Percentiles rank a stretch among this genome's conserved stretches.
Evolutionary conservation across 2,888 invertebrate genomes (phyloP).

Genomic region (Colostygia pectinataria): DNA sequence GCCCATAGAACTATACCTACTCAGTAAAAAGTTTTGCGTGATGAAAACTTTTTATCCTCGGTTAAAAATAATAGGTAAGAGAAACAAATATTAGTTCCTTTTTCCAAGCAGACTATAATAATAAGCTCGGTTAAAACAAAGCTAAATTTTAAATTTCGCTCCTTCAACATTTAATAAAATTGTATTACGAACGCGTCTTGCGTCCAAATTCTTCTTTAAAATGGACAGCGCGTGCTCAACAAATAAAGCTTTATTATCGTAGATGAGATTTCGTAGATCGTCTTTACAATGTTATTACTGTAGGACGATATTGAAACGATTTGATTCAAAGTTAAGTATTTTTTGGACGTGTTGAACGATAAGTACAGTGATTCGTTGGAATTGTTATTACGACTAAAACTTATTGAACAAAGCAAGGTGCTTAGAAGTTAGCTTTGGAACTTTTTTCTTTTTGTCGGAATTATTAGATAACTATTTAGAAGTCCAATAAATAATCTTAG

Average conservation of each 20-base stretch:
- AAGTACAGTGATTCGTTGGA: constrained; percentile 12
- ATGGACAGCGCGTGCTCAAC: constrained; percentile 63
- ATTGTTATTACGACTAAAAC: constrained; percentile 18
- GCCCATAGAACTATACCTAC: no score
- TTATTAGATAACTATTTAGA: no score
- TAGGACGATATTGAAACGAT: constrained; percentile 58
- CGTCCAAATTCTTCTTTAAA: constrained; percentile 52
- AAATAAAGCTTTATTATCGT: constrained; percentile 68
- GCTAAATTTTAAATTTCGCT: neutral
- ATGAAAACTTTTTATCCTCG: no score
- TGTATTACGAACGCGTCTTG: constrained; percentile 34
- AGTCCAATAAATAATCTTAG: no score
- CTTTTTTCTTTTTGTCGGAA: no score
- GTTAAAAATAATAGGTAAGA: no score
- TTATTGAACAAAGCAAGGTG: neutral
- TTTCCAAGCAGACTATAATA: no score
- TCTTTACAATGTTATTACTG: constrained; percentile 59
- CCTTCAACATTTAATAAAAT: constrained; percentile 52
- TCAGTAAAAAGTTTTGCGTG: no score
- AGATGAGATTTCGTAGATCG: constrained; percentile 65
- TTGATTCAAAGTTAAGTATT: constrained; percentile 47
- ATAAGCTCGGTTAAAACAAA: no score
- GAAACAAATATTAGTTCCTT: no score
- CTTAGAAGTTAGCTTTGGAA: no score
- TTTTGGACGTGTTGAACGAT: constrained; percentile 16